Evolutionary conservation across 2,797 vertebrate genomes (phyloP).

Genomic region (Alexandromys oeconomus): DNA sequence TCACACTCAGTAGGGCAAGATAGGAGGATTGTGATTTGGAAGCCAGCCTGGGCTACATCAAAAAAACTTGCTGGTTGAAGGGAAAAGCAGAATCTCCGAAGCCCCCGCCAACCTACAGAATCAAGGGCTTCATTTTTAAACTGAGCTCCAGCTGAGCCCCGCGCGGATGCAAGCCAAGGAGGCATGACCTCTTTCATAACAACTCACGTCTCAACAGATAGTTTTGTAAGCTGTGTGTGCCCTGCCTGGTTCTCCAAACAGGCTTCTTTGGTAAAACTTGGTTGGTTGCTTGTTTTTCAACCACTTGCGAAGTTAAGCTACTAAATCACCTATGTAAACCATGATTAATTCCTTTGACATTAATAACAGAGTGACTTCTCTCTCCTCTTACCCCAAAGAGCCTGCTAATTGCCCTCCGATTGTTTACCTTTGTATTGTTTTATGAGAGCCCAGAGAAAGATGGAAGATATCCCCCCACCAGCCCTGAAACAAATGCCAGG

Average conservation of each 20-base stretch:
- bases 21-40: not conserved
- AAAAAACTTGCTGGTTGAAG: not conserved
- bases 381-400: constrained; percentile 82
- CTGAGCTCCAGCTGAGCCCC: not conserved
- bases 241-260: constrained; percentile 22
- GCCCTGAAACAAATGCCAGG: constrained; percentile 85
- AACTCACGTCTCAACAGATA: not conserved
- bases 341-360: constrained; percentile 87
- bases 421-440: constrained; percentile 89
- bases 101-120: not conserved
- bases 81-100: not conserved
- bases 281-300: constrained; percentile 81
- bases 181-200: not conserved
- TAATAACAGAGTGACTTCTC: constrained; percentile 85
- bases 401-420: constrained; percentile 87
- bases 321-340: constrained; percentile 83
- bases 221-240: not conserved
- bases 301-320: constrained; percentile 79
- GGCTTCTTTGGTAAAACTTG: constrained; percentile 68
- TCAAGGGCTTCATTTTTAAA: not conserved
- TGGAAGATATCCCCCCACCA: constrained; percentile 83
- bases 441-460: constrained; percentile 86
- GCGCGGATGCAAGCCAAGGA: not conserved
- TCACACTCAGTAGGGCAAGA: not conserved
- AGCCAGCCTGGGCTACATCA: not conserved